phyloP scores from a whole-genome alignment of 2,113 vertebrate genomes.

The Prochilodus magdalenae region DNA sequence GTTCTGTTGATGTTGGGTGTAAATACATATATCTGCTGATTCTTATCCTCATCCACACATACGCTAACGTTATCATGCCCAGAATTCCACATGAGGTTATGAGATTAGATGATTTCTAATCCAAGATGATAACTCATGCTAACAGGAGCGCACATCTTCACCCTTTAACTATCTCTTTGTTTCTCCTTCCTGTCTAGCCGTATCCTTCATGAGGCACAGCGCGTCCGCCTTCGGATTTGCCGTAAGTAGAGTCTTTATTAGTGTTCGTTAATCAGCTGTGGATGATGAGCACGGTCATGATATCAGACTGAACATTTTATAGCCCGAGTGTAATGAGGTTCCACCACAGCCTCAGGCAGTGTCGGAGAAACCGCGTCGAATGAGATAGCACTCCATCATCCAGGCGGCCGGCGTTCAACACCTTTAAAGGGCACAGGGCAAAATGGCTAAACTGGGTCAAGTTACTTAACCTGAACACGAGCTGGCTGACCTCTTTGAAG shows the following conservation, averaged over 20 bases:
- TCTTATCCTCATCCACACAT: no score
- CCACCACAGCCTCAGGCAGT: background rate
- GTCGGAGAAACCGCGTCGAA: background rate
- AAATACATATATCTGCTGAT: no score
- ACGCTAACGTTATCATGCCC: no score
- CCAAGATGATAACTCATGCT: no score
- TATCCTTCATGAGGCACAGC: conserved; percentile 98
- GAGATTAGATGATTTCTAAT: no score
- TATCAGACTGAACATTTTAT: background rate
- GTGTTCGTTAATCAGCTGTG: conserved; percentile 52
- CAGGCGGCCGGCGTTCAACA: background rate
- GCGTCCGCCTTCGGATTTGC: conserved; percentile 98
- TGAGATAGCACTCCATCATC: background rate
- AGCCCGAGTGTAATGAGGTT: conserved; percentile 53
- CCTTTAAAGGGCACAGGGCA: background rate
- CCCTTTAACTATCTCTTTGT: conserved; percentile 20
- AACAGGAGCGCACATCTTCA: background rate
- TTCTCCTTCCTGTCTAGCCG: conserved; percentile 78
- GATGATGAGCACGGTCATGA: conserved; percentile 48
- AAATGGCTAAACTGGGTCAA: background rate
- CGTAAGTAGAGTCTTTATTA: conserved; percentile 83
- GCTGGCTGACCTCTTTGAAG: background rate
- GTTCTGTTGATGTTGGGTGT: no score
- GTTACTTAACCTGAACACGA: background rate
- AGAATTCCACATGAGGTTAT: no score